Conservation (phyloP, 1,140 invertebrate genomes). For the Zaprionus inermis region DNA sequence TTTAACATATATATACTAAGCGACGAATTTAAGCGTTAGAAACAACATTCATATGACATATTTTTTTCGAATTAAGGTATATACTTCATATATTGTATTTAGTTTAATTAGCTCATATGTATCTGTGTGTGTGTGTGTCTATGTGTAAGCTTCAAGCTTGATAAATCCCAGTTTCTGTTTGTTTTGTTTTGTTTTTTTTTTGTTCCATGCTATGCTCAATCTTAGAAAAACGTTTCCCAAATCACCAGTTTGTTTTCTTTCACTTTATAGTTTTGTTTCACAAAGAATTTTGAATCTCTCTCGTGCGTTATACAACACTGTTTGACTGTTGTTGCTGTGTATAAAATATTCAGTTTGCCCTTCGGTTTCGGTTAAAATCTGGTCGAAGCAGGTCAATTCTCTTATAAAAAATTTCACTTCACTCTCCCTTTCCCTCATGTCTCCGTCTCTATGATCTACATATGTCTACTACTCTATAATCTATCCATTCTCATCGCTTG, state of each 20-base stretch:
- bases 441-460: constrained; percentile 3
- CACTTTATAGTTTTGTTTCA: constrained; percentile 55
- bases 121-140: constrained; percentile 44
- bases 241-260: constrained; percentile 56
- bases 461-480: not conserved
- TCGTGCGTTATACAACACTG: constrained; percentile 50
- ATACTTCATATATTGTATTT: constrained; percentile 19
- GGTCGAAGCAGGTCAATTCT: constrained; percentile 8
- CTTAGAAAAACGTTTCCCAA: constrained; percentile 52
- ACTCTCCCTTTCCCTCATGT: constrained; percentile 4
- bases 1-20: constrained; percentile 50
- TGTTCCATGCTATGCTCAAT: constrained; percentile 48
- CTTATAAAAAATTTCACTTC: constrained; percentile 28
- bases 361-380: constrained; percentile 19
- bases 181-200: constrained; percentile 42
- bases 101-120: constrained; percentile 34
- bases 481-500: not conserved
- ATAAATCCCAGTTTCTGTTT: constrained; percentile 77
- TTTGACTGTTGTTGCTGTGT: constrained; percentile 13
- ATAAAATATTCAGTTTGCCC: constrained; percentile 30
- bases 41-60: constrained; percentile 45
- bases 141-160: constrained; percentile 72
- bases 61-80: constrained; percentile 31
- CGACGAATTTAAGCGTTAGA: constrained; percentile 38
- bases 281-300: constrained; percentile 69